phyloP scores from a whole-genome alignment of 2,113 vertebrate species.

The Xenopus tropicalis region UCB_Xtro_10.0 CM004447.2:105487501-105488000 shows the following conservation, averaged over 20 bases:
- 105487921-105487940: no score
- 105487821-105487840: no score
- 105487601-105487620: slow-evolving; percentile 62
- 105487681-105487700: slow-evolving; percentile 58
- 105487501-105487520: slow-evolving; percentile 50
- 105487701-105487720: slow-evolving; percentile 60
- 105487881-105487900: no score
- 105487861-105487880: no score
- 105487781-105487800: no score
- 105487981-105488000: no score
- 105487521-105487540: slow-evolving; percentile 55
- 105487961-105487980: no score
- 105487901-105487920: no score
- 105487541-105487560: slow-evolving; percentile 55
- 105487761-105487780: no score
- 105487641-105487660: slow-evolving; percentile 55
- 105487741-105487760: neutral
- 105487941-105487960: no score
- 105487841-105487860: no score
- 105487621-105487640: slow-evolving; percentile 61
- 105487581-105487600: slow-evolving; percentile 58
- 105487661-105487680: slow-evolving; percentile 55
- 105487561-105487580: slow-evolving; percentile 49
- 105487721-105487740: slow-evolving; percentile 38
- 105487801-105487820: no score